Percentiles rank a stretch among this genome's conserved stretches.
phyloP scores from a whole-genome alignment of 2,113 vertebrate species.

The Taxidea taxus region DNA sequence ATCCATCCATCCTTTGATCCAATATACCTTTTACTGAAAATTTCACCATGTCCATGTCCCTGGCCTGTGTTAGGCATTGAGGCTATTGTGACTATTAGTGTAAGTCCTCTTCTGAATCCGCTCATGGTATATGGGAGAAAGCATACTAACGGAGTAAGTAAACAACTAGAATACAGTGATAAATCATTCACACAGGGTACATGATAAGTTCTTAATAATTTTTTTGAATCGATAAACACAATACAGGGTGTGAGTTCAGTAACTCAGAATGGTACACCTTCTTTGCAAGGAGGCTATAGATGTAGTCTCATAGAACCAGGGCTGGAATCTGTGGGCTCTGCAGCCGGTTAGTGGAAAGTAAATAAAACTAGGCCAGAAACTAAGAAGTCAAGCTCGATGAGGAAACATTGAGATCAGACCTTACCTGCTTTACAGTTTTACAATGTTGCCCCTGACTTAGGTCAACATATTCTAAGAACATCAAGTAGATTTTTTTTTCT shows the following conservation, averaged over 20 bases:
- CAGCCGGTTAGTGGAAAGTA: neutral
- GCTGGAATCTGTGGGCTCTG: neutral
- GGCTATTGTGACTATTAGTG: neutral
- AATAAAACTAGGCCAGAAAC: neutral
- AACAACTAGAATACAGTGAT: neutral
- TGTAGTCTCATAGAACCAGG: neutral
- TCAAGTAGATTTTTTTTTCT: neutral
- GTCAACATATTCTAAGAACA: neutral
- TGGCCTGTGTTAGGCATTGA: neutral
- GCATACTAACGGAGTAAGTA: neutral
- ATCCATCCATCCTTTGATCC: neutral
- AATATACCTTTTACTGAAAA: neutral
- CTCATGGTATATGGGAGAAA: neutral
- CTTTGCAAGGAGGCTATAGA: neutral
- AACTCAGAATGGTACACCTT: neutral
- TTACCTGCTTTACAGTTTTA: neutral
- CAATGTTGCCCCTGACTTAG: neutral
- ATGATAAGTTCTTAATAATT: neutral
- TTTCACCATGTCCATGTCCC: neutral
- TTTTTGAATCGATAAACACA: neutral
- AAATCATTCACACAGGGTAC: neutral
- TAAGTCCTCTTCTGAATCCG: neutral
- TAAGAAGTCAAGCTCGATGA: neutral
- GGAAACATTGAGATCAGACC: neutral
- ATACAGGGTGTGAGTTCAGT: neutral